Conservation (phyloP, 2,797 vertebrate species). For the Lindbergichthys nudifrons region DNA sequence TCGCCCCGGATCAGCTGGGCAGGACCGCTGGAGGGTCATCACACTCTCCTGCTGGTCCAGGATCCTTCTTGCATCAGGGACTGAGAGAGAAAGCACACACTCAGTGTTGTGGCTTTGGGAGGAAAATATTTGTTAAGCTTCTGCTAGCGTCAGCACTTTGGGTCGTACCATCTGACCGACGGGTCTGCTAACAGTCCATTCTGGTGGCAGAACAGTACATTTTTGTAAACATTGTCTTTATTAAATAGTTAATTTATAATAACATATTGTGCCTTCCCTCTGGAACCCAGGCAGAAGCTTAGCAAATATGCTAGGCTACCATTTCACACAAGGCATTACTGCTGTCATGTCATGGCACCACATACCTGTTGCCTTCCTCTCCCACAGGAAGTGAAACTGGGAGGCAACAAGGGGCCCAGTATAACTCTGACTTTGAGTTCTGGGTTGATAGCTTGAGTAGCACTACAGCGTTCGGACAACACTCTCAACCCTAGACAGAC, state of each 20-base stretch:
- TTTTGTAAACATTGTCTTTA: background rate
- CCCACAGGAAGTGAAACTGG: conserved; percentile 76
- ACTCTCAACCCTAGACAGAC: conserved; percentile 70
- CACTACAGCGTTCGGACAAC: conserved; percentile 55
- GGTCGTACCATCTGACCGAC: conserved; percentile 11
- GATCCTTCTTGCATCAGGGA: conserved; percentile 84
- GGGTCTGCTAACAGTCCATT: conserved; percentile 50
- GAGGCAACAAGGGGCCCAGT: conserved; percentile 76
- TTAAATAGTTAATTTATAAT: conserved; percentile 7
- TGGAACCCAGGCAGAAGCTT: conserved; percentile 82
- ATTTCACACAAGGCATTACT: conserved; percentile 83
- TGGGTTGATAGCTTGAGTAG: conserved; percentile 53
- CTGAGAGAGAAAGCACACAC: conserved; percentile 82
- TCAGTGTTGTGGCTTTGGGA: conserved; percentile 82
- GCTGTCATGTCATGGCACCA: conserved; percentile 81
- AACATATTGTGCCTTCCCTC: conserved; percentile 38
- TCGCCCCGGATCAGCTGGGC: conserved; percentile 72
- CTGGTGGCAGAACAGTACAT: conserved; percentile 49
- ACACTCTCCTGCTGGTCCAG: conserved; percentile 85
- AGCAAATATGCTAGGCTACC: conserved; percentile 82
- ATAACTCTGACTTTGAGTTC: conserved; percentile 64
- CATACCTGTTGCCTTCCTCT: conserved; percentile 78
- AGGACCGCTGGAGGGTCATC: conserved; percentile 77
- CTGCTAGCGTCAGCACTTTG: conserved; percentile 67
- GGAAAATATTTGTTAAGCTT: conserved; percentile 86